Evolutionary conservation across 2,797 vertebrate genomes (phyloP).

Genomic region (Emydoidea blandingii): DNA sequence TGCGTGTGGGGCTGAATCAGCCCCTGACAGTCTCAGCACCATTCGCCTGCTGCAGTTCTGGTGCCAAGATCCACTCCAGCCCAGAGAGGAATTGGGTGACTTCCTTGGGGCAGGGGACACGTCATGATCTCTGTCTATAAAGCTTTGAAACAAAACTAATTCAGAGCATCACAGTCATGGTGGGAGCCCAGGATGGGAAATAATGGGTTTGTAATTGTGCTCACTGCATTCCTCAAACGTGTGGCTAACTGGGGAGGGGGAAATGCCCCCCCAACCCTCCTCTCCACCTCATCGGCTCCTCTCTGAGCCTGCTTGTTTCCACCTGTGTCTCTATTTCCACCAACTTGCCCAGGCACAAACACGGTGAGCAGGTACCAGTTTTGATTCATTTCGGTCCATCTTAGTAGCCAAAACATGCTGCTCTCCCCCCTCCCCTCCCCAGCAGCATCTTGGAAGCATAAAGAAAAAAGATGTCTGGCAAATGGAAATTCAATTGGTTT

Average conservation of each 20-base stretch:
- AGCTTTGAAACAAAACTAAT: not conserved
- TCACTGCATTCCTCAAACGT: not conserved
- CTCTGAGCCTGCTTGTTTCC: not conserved
- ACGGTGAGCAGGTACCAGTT: conserved; percentile 54
- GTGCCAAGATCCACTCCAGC: not conserved
- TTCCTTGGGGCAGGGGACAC: not conserved
- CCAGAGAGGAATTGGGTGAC: not conserved
- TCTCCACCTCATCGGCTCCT: not conserved
- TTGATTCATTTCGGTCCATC: conserved; percentile 59
- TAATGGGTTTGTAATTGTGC: not conserved
- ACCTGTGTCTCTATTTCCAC: not conserved
- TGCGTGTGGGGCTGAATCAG: not conserved
- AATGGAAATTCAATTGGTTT: conserved; percentile 82
- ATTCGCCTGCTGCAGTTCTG: not conserved
- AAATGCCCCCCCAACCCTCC: not conserved
- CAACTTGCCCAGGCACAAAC: not conserved
- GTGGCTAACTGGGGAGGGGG: not conserved
- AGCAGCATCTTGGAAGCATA: conserved; percentile 53
- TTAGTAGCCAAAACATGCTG: conserved; percentile 49
- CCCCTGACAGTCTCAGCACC: not conserved
- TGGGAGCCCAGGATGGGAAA: not conserved
- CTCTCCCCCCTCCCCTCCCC: conserved; percentile 9
- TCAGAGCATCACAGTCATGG: not conserved
- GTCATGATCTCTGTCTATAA: not conserved
- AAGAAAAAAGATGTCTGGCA: conserved; percentile 68